Percentiles rank a stretch among this genome's conserved stretches.
These are phyloP conservation scores for Drosophila albomicans DNA, from an alignment of 1,140 invertebrate genomes.

Conservation along the genomic window DNA sequence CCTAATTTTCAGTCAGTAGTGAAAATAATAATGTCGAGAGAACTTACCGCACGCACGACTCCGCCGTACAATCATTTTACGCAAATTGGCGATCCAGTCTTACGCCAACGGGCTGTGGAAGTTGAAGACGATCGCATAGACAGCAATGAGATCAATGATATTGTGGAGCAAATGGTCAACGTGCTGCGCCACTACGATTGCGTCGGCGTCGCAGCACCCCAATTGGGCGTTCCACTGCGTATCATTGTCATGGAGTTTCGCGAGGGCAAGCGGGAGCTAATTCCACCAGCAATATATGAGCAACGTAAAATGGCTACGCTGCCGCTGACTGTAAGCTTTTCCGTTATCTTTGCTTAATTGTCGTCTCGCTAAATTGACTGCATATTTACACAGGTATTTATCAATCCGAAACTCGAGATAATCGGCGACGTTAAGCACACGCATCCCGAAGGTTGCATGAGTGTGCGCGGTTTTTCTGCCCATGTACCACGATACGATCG, in stretches of 20 bases:
- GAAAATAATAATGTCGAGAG: conserved; percentile 21
- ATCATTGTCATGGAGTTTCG: conserved; percentile 88
- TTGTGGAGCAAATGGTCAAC: conserved; percentile 86
- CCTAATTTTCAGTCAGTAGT: not conserved
- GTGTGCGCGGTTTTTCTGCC: conserved; percentile 88
- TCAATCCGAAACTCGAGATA: conserved; percentile 90
- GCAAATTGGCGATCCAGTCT: conserved; percentile 89
- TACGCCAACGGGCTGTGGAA: conserved; percentile 86
- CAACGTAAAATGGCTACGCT: conserved; percentile 86
- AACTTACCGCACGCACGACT: conserved; percentile 2
- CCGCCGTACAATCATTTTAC: conserved; percentile 88
- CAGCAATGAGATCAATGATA: conserved; percentile 86
- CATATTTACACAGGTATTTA: conserved; percentile 86
- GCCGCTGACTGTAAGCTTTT: conserved; percentile 87
- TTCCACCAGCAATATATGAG: conserved; percentile 83
- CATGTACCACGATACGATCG: conserved; percentile 88
- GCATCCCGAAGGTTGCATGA: conserved; percentile 89
- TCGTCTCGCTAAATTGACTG: not conserved
- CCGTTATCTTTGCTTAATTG: not conserved
- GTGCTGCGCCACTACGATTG: conserved; percentile 87
- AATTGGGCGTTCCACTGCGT: conserved; percentile 89
- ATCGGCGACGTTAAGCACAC: conserved; percentile 87
- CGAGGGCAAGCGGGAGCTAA: conserved; percentile 85
- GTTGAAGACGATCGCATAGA: conserved; percentile 86
- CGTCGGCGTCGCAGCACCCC: conserved; percentile 89